Evolutionary conservation across 2,797 vertebrate genomes (phyloP).

Genomic region (Enteromius viviparus): DNA sequence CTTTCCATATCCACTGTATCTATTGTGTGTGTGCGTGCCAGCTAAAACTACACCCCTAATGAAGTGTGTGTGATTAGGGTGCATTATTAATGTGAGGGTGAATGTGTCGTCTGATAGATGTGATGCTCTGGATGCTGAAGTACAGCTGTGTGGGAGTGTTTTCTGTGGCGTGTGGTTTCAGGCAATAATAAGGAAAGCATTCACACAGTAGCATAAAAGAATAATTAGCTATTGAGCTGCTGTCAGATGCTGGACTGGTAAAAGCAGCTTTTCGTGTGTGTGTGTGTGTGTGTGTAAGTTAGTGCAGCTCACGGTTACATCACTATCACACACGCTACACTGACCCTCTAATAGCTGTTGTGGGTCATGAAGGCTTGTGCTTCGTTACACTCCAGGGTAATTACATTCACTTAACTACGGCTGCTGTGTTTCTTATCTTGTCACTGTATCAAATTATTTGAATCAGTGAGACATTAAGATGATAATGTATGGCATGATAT

Average conservation of each 20-base stretch:
- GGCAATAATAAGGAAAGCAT: neutral
- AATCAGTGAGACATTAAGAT: slow-evolving; percentile 23
- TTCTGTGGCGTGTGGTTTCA: neutral
- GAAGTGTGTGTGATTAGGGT: neutral
- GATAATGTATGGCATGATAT: neutral
- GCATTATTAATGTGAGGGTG: neutral
- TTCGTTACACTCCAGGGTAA: slow-evolving; percentile 8
- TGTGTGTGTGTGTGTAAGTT: too few species aligned
- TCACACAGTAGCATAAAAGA: neutral
- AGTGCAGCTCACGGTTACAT: neutral
- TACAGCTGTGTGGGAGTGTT: too few species aligned
- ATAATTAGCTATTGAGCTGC: neutral
- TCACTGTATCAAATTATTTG: neutral
- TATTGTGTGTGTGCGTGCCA: too few species aligned
- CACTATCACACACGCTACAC: neutral
- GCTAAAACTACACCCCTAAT: neutral
- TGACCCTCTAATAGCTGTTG: slow-evolving; percentile 21
- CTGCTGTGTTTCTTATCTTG: slow-evolving; percentile 5
- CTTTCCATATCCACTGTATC: too few species aligned
- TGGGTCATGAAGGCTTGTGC: slow-evolving; percentile 1
- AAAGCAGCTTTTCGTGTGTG: neutral
- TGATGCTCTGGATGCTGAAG: slow-evolving; percentile 8
- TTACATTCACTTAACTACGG: slow-evolving; percentile 8
- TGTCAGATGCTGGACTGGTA: neutral
- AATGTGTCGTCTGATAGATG: neutral